Evolutionary conservation across 1,140 invertebrate species (phyloP), one percentile per base, ranked within the genome.

Genomic region (Pseudachorutes palmiensis): DNA sequence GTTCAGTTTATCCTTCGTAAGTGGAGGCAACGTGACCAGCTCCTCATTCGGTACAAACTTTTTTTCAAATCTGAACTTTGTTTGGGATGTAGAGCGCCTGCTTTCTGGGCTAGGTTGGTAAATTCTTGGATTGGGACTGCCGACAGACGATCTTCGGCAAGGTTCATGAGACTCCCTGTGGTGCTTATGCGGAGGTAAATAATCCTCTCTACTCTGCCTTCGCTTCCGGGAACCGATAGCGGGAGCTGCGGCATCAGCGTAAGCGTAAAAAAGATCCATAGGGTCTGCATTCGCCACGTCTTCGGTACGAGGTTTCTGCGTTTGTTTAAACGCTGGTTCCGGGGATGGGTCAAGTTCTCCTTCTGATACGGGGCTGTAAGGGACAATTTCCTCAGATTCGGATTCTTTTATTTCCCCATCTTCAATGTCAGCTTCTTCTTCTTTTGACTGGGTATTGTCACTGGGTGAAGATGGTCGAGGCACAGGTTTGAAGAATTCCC

Each of bases 121-220:
- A 45, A 45, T 45, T 45, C 36, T 45, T 19, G 19, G 24, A 67
- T 61, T 9, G 45, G 51, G 57, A 31, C 22, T 60, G 31, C 31
- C n/a, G n/a, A n/a, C n/a, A n/a, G n/a, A n/a, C n/a, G n/a, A n/a
- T n/a, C n/a, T n/a, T n/a, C n/a, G n/a, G n/a, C n/a, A n/a, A n/a
- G n/a, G n/a, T n/a, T n/a, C n/a, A n/a, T n/a, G n/a, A n/a, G n/a
- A n/a, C n/a, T n/a, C n/a, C n/a, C n/a, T n/a, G n/a, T n/a, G n/a
- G n/a, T n/a, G n/a, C n/a, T n/a, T n/a, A n/a, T n/a, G n/a, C n/a
- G n/a, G 62, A 51, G 51, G 22, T 67, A 33, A 32, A 41, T 22
- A 31, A 12, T 5, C 14, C 29, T 22, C 14, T 30, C 22, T 29
- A 29, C 45, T 64, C 32, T 22, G 41, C 45, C 48, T 24, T 26